phyloP scores from a whole-genome alignment of 2,113 vertebrate genomes.

The Malurus cyaneus region DNA sequence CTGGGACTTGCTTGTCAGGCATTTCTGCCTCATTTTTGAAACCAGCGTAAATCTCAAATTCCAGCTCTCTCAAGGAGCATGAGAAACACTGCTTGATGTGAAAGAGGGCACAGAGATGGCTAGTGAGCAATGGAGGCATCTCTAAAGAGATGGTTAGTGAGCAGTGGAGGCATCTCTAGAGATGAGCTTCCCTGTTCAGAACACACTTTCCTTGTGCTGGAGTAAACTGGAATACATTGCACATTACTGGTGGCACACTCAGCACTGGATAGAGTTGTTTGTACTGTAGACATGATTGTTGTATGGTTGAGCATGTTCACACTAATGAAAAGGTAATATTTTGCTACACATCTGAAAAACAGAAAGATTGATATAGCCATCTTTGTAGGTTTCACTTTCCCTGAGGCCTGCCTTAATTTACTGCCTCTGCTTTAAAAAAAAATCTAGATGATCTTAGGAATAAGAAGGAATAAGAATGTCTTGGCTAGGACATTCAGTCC shows the following conservation, averaged over 20 bases:
- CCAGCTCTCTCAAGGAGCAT: not conserved
- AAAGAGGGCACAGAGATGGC: not conserved
- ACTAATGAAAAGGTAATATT: not conserved
- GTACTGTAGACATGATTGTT: not conserved
- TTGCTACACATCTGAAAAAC: not conserved
- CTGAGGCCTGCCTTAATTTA: not conserved
- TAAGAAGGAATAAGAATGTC: not conserved
- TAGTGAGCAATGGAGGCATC: not conserved
- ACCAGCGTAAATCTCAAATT: accelerated
- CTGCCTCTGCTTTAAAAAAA: not conserved
- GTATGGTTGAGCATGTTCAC: not conserved
- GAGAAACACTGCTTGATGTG: not conserved
- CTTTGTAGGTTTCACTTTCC: not conserved
- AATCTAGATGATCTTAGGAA: not conserved
- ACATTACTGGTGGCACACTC: not conserved
- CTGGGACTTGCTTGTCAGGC: not conserved
- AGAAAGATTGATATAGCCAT: not conserved
- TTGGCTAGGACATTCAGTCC: not conserved
- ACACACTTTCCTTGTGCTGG: not conserved
- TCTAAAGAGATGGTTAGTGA: not conserved
- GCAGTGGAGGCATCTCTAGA: not conserved
- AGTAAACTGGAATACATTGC: not conserved
- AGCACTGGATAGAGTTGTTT: not conserved
- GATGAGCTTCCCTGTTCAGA: not conserved
- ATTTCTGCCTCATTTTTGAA: not conserved